Conservation (phyloP, 1,140 invertebrate species). For the Pectinophora gossypiella region DNA sequence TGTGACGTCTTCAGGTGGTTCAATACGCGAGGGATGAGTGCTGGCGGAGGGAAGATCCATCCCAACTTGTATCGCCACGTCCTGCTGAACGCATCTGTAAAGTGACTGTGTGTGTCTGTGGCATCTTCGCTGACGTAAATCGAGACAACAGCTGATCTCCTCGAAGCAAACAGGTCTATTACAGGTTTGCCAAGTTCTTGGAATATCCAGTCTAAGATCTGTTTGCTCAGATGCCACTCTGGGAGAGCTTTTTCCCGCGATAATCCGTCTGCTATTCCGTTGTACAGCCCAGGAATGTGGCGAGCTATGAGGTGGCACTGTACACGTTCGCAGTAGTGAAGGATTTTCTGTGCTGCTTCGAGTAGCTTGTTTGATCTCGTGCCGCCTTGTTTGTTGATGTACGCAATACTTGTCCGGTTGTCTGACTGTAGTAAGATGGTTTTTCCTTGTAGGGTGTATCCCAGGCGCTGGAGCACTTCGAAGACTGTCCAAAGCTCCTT, state of each 20-base stretch:
- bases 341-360: neutral
- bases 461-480: neutral
- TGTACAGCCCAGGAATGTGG: neutral
- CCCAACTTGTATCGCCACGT: neutral
- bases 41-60: neutral
- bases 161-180: neutral
- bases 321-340: neutral
- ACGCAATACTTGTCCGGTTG: neutral
- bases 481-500: neutral
- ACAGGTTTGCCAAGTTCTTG: neutral
- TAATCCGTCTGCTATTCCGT: neutral
- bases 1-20: neutral
- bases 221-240: neutral
- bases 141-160: neutral
- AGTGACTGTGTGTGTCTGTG: neutral
- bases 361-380: neutral
- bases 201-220: neutral
- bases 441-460: neutral
- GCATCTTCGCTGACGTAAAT: neutral
- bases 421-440: neutral
- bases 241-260: neutral
- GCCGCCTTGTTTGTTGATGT: neutral
- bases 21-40: neutral
- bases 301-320: neutral
- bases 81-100: neutral